Conservation (phyloP, 2,113 vertebrate species). For the Myocastor coypus region DNA sequence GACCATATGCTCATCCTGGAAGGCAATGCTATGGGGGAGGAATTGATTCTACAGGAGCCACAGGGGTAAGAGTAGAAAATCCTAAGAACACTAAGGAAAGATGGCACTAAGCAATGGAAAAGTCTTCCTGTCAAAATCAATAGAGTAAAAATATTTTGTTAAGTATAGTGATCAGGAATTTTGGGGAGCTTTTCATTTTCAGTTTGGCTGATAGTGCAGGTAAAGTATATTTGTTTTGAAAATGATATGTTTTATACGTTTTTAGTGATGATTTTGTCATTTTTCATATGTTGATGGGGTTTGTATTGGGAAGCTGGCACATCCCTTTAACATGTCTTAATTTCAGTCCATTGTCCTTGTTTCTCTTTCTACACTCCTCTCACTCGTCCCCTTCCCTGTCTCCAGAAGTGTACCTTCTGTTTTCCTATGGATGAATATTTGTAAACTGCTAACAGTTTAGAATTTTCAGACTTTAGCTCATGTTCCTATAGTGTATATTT, state of each 20-base stretch:
- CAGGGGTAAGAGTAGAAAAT: not conserved
- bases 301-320: not conserved
- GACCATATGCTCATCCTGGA: not conserved
- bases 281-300: not conserved
- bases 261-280: not conserved
- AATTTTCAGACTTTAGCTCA: not conserved
- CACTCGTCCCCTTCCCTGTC: not conserved
- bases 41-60: not conserved
- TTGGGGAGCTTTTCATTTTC: conserved; percentile 1
- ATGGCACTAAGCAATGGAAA: not conserved
- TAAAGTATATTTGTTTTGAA: not conserved
- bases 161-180: not conserved
- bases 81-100: not conserved
- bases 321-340: not conserved
- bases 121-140: not conserved
- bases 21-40: not conserved
- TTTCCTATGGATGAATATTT: not conserved
- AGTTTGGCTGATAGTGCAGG: not conserved
- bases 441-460: not conserved
- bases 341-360: not conserved
- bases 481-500: not conserved
- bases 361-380: not conserved
- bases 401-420: not conserved
- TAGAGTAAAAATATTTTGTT: not conserved
- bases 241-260: not conserved